Evolutionary conservation across 2,113 vertebrate species (phyloP), one percentile per base, ranked within the genome.

Genomic region (Caranx ignobilis): DNA sequence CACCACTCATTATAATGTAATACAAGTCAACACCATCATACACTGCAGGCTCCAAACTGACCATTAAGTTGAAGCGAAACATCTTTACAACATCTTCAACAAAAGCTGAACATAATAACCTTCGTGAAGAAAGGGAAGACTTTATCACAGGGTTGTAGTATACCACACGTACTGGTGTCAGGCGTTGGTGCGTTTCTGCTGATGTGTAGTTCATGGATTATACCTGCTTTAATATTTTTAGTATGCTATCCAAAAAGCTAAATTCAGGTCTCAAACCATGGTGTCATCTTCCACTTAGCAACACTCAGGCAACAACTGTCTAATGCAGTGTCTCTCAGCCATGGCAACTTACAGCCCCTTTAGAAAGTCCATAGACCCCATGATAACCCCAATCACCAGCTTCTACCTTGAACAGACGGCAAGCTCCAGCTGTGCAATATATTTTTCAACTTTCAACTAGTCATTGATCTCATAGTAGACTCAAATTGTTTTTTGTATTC

Each of bases 101-200:
- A 50, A 50, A 50, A 50, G 3, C 18, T 19, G 2, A 50, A 56
- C 5, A 56, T 12, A 11, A 21, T 26, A 5, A 26, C 4, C 21
- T 55, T 55, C 2, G 2, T 31, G 26, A 15, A 2, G 21, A 11
- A 6, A 15, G 5, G 21, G 21, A 6, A 13, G 54, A 26, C 21
- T 15, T 56, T 56, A 31, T 26, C 26, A 11, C n/a, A 55, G 11
- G 26, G 26, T 31, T 56, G 11, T 56, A 31, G 11, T 55, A 13
- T 10, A 11, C 54, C n/a, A 18, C 19, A 11, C n/a, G 50, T 7
- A 11, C 21, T 21, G 11, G n/a, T 21, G 10, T 11, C 21, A 21
- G 67, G n/a, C 48, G 66, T 6, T 39, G 48, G 19, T 39, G 19
- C 11, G 37, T 69, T 55, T 52, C 47, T 69, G 34, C 66, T 54